These are phyloP conservation scores for Trachelus stipa DNA, from an alignment of 2,888 invertebrate genomes.

Conservation along the genomic window DNA sequence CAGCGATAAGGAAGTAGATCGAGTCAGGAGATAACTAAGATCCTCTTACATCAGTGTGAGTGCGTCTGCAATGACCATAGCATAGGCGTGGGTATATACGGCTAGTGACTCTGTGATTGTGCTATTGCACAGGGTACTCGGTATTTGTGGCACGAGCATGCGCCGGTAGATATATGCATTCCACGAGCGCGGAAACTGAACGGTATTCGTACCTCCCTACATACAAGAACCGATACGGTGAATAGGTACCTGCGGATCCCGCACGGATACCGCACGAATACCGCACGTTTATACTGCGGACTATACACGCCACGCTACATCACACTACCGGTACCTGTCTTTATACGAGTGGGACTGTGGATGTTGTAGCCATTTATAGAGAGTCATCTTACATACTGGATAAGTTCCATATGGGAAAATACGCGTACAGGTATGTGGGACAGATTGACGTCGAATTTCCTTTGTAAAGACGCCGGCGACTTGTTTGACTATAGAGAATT, in stretches of 20 bases:
- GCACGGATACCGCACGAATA: background rate
- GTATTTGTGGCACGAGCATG: conserved; percentile 7
- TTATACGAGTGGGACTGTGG: background rate
- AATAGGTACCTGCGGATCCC: conserved; percentile 6
- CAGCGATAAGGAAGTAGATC: conserved; percentile 64
- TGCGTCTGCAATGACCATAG: background rate
- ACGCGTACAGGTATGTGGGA: conserved; percentile 8
- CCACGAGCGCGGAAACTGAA: conserved; percentile 31
- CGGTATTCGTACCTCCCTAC: conserved; percentile 25
- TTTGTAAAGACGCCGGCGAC: background rate
- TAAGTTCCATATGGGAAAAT: conserved; percentile 17
- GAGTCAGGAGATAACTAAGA: conserved; percentile 48
- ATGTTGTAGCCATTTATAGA: background rate
- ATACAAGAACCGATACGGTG: conserved; percentile 16
- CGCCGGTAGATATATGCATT: conserved; percentile 27
- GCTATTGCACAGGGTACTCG: background rate
- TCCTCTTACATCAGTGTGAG: background rate
- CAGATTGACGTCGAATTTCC: background rate
- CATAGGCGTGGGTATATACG: background rate
- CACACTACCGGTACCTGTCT: background rate
- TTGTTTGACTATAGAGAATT: background rate
- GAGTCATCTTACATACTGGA: background rate
- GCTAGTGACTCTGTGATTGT: background rate
- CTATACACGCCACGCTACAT: background rate
- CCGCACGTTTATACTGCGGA: background rate